phyloP scores from a whole-genome alignment of 2,797 vertebrate species.

The Lacerta agilis region DNA sequence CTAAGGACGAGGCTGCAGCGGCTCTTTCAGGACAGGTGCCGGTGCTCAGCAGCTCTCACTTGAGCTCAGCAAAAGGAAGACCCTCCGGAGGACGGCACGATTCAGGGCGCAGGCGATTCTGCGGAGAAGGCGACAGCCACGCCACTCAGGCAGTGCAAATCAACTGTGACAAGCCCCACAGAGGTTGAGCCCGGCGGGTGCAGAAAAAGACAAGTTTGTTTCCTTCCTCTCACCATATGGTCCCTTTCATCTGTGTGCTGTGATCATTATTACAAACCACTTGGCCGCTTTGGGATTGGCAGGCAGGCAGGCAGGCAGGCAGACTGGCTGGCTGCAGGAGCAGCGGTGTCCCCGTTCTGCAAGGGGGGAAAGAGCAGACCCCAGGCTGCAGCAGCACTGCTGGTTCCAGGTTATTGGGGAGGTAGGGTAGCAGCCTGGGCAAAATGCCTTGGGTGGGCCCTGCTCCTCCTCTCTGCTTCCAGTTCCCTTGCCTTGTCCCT shows the following conservation, averaged over 20 bases:
- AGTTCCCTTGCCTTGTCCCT: too few species aligned
- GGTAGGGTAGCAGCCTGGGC: too few species aligned
- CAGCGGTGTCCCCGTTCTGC: background rate
- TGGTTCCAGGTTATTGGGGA: too few species aligned
- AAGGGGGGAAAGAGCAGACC: background rate
- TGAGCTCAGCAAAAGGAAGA: background rate
- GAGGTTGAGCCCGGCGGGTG: slow-evolving; percentile 74
- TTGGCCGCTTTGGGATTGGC: slow-evolving; percentile 61
- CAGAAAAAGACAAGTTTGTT: slow-evolving; percentile 69
- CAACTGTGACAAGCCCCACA: slow-evolving; percentile 78
- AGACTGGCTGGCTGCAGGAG: background rate
- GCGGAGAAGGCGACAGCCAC: slow-evolving; percentile 37
- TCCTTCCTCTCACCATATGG: slow-evolving; percentile 78
- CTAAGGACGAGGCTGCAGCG: background rate
- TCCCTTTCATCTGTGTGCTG: slow-evolving; percentile 76
- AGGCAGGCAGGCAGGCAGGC: slow-evolving; percentile 30
- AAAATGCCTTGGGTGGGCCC: too few species aligned
- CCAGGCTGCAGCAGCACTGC: too few species aligned
- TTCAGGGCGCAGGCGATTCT: background rate
- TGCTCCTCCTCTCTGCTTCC: too few species aligned
- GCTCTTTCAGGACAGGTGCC: background rate
- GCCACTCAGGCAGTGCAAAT: slow-evolving; percentile 79
- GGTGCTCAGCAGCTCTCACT: background rate
- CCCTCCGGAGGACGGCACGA: background rate
- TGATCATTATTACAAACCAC: slow-evolving; percentile 71